These are phyloP conservation scores for Oryzias curvinotus DNA, from an alignment of 2,113 vertebrate genomes.

Conservation along the genomic window DNA sequence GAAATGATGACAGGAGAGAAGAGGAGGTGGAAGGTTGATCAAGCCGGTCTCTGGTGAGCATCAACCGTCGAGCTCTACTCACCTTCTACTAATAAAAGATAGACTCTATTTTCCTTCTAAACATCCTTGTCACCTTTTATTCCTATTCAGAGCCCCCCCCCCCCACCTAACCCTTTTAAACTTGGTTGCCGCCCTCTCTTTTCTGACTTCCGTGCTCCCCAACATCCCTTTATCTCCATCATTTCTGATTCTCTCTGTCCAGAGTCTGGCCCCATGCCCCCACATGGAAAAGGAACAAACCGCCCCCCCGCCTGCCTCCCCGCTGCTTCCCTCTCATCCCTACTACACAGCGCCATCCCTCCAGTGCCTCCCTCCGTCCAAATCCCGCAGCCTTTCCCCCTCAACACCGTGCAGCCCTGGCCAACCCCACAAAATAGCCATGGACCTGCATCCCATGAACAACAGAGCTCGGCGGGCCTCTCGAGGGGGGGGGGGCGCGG, in stretches of 20 bases:
- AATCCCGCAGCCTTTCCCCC: slow-evolving; percentile 62
- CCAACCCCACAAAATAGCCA: slow-evolving; percentile 59
- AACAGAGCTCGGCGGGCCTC: slow-evolving; percentile 49
- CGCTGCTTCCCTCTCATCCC: slow-evolving; percentile 68
- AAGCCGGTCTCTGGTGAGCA: slow-evolving; percentile 76
- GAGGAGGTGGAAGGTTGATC: slow-evolving; percentile 11
- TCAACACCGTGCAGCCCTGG: slow-evolving; percentile 38
- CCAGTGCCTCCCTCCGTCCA: slow-evolving; percentile 47
- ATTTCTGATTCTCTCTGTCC: slow-evolving; percentile 51
- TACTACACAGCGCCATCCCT: slow-evolving; percentile 66
- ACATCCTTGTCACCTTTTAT: not conserved
- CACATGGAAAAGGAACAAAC: slow-evolving; percentile 70
- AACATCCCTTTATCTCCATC: slow-evolving; percentile 21
- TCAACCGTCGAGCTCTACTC: slow-evolving; percentile 66
- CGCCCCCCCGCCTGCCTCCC: slow-evolving; percentile 55
- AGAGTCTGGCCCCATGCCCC: slow-evolving; percentile 56
- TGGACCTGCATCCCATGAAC: slow-evolving; percentile 63
- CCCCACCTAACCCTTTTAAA: slow-evolving; percentile 9
- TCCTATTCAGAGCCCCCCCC: slow-evolving; percentile 1
- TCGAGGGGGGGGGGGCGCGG: slow-evolving; percentile 46
- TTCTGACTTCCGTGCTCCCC: slow-evolving; percentile 21
- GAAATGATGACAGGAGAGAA: slow-evolving; percentile 25
- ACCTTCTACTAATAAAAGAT: slow-evolving; percentile 65
- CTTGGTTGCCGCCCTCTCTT: slow-evolving; percentile 12
- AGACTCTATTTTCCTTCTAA: no score